These are phyloP conservation scores for Panagrolaimus sp. DNA, from an alignment of 1,140 invertebrate genomes.

Conservation along the genomic window DNA sequence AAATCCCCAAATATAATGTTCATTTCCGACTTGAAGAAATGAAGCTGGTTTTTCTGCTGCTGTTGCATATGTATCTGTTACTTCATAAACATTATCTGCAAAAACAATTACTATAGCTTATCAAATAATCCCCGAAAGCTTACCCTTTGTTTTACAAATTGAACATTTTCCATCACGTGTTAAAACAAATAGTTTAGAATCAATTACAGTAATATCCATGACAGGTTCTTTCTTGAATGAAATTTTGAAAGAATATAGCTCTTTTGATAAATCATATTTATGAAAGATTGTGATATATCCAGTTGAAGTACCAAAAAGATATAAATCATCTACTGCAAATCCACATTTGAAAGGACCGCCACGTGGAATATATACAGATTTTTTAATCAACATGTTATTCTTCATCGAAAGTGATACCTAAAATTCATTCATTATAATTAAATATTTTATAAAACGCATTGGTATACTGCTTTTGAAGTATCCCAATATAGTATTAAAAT, in stretches of 20 bases:
- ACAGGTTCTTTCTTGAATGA: background rate
- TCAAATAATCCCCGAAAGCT: background rate
- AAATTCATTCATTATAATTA: background rate
- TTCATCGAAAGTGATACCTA: background rate
- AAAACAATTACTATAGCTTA: background rate
- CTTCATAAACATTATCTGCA: background rate
- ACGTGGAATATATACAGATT: background rate
- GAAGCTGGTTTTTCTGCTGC: background rate
- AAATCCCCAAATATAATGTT: slow-evolving; percentile 7
- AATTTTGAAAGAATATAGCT: background rate
- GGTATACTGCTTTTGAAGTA: too few relatives aligned
- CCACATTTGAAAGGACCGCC: background rate
- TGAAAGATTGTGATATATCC: background rate
- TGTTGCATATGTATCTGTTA: background rate
- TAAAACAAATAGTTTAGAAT: background rate
- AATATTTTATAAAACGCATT: background rate
- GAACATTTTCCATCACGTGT: slow-evolving; percentile 2
- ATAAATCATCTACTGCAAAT: background rate
- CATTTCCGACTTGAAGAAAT: background rate
- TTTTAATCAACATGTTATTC: background rate
- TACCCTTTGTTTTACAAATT: background rate
- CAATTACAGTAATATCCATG: background rate
- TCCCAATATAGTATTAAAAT: background rate
- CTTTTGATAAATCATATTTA: background rate
- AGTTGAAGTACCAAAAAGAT: background rate